Conservation (phyloP, 2,888 invertebrate species). For the Agrochola lychnidis region DNA sequence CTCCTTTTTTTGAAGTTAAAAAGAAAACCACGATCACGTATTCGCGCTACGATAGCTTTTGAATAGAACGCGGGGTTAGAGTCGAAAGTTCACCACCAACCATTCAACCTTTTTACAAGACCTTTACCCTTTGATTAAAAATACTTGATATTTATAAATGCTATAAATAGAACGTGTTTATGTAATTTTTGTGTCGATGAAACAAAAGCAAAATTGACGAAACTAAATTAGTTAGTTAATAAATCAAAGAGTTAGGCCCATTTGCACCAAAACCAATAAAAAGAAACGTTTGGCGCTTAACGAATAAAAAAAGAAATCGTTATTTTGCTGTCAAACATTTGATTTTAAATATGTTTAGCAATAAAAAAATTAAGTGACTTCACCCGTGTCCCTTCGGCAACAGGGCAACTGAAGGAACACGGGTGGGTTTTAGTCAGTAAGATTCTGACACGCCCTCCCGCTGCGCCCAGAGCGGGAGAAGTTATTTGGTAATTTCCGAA, state of each 20-base stretch:
- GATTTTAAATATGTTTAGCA: background rate
- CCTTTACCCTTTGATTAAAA: background rate
- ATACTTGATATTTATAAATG: slow-evolving; percentile 14
- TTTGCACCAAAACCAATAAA: background rate
- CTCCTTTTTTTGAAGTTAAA: too few relatives aligned
- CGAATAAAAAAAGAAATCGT: background rate
- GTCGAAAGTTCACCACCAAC: background rate
- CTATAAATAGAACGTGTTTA: background rate
- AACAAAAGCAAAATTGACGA: background rate
- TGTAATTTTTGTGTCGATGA: background rate
- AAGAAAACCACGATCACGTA: background rate
- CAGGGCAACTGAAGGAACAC: too few relatives aligned
- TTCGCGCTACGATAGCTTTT: background rate
- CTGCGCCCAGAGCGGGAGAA: too few relatives aligned
- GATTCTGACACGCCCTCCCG: too few relatives aligned
- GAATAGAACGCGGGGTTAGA: background rate
- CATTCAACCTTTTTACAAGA: background rate
- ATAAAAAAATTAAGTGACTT: too few relatives aligned
- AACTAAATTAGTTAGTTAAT: too few relatives aligned
- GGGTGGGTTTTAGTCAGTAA: too few relatives aligned
- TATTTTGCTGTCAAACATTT: background rate
- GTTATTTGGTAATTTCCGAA: too few relatives aligned
- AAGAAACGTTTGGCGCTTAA: background rate
- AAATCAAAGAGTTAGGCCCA: background rate
- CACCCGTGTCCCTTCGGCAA: too few relatives aligned